Conservation (phyloP, 1,140 invertebrate species). For the Dysdera silvatica region DNA sequence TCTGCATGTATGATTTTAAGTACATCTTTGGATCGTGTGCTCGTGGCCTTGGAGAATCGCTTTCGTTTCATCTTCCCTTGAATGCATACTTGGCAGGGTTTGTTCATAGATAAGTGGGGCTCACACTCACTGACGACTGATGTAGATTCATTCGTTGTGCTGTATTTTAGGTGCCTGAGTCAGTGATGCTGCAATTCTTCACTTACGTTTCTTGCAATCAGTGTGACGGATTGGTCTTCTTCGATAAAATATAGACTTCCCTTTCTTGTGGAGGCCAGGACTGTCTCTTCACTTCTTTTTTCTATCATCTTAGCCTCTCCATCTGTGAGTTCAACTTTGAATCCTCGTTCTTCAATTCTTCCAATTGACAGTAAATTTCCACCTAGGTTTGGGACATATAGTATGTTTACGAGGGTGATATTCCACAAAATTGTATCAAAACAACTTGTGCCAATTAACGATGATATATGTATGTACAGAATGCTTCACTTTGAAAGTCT, state of each 20-base stretch:
- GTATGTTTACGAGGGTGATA: slow-evolving; percentile 1
- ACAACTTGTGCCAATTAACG: no score
- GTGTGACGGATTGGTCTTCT: neutral
- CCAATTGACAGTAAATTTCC: slow-evolving; percentile 7
- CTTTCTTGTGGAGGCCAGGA: neutral
- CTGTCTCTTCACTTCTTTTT: neutral
- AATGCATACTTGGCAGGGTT: slow-evolving; percentile 11
- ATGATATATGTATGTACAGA: no score
- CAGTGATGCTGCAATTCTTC: slow-evolving; percentile 25
- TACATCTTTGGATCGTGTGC: neutral
- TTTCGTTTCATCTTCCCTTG: slow-evolving; percentile 13
- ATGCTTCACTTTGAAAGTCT: no score
- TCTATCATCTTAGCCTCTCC: neutral
- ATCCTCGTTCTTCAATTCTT: slow-evolving; percentile 9
- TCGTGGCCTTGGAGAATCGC: neutral
- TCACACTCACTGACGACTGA: neutral
- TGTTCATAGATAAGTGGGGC: neutral
- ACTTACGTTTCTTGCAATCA: neutral
- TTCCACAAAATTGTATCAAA: no score
- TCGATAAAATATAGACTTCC: neutral
- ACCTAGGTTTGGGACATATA: slow-evolving; percentile 4
- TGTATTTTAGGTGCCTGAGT: slow-evolving; percentile 18
- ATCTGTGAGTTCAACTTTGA: neutral
- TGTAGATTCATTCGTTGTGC: slow-evolving; percentile 2
- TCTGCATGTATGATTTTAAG: slow-evolving; percentile 28